Evolutionary conservation across 2,888 invertebrate genomes (phyloP), one percentile per base, ranked within the genome.

Genomic region (Tillus elongatus): DNA sequence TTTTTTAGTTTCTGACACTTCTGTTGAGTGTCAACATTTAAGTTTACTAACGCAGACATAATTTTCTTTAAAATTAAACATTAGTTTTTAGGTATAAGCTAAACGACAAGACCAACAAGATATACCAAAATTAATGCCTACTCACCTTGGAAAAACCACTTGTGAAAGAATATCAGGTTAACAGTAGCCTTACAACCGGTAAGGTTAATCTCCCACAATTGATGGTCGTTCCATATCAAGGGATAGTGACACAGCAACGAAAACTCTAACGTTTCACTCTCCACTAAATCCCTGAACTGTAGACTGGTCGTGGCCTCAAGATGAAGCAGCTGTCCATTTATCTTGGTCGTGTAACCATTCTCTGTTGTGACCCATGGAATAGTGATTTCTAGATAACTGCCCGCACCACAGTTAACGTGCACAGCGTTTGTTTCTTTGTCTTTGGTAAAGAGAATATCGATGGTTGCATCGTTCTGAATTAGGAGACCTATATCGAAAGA

Each of bases 371-470:
- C 79, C 93, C 93, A 96, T 0, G 96, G 96, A 58, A 96, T 76
- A 13, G 90, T 92, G n/a, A 91, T 80, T 71, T 98, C 96, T 40
- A 97, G 71, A 63, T 95, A 96, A 2, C 95, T 95, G 2, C 96
- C 97, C 16, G 91, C 86, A 4, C 91, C 90, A 39, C 95, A 82
- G 52, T 92, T 92, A 54, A 96, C 83, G 63, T 97, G 96, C 45
- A 97, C 82, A 4, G 96, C 96, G 67, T 96, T 96, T 0, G 97
- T 93, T 70, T 93, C 93, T 69, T 88, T 65, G 55, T 82, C 88
- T 68, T 96, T 95, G 12, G 93, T 92, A 64, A 98, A 98, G 15
- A 97, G 72, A 51, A 97, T 84, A 63, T 98, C 97, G 46, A 97
- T 83, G 1, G 93, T 92, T 1, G 95, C 89, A 61, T 93, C 92